Base-by-base conservation (phyloP, 2,113 vertebrate genomes). In the Oreotrochilus melanogaster region DNA sequence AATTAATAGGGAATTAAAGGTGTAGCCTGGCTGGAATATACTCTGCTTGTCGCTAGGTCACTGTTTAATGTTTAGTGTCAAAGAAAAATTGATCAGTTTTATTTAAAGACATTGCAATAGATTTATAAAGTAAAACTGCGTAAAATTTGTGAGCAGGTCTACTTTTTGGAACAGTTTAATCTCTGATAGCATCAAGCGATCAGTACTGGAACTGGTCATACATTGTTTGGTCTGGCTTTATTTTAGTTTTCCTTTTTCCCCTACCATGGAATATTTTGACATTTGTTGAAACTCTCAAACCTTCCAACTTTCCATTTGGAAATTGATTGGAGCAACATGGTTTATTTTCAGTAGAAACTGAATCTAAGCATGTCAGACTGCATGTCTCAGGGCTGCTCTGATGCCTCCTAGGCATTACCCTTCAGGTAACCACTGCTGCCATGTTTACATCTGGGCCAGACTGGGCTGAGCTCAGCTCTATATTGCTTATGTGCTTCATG, bases 211-310 rank as follows among this genome's bases (percentile, higher is more conserved):
- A 79, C 9, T 83, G 43, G 47, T 89, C 47, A 18, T 65, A 67
- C 25, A 22, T 88, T 80, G 47, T 90, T 95, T 95, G 64, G 51
- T 83, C 85, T 93, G 95, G 75, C 74, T 95, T 82, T 88, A 61
- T 82, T 93, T 94, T 79, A 94, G 45, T 54, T 93, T 92, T 92
- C 27, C 7, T 86, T 86, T 95, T 92, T 85, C n/a, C 23, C 51
- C 75, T 65, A 71, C 84, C 6, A 14, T 86, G 94, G 67, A 89
- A 93, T 96, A 93, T 86, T 95, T 88, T 95, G 74, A 95, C n/a
- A 19, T 83, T 94, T 92, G 43, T 64, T 79, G 85, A 89, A 93
- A 73, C 42, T 89, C 56, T 7, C 18, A 3, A 21, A 83, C 74
- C 6, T 88, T 95, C 51, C 33, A 78, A 42, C 37, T 91, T 95